Percentiles rank a stretch among this genome's conserved stretches.
Evolutionary conservation across 2,888 invertebrate genomes (phyloP).

Genomic region (Protula sp.): DNA sequence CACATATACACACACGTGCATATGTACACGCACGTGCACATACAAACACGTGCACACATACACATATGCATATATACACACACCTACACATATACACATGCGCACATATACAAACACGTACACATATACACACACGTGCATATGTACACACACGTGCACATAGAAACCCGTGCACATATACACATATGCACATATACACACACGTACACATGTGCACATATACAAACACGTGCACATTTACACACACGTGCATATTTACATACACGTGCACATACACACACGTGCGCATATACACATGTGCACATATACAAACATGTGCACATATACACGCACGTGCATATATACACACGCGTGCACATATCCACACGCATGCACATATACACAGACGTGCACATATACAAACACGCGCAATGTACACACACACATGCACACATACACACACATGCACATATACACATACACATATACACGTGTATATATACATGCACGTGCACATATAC

Average conservation of each 20-base stretch:
- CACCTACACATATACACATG: too few species aligned
- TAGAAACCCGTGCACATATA: background rate
- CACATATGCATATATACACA: too few species aligned
- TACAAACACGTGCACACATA: too few species aligned
- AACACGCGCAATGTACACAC: too few species aligned
- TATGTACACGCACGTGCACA: too few species aligned
- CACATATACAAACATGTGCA: background rate
- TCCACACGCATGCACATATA: background rate
- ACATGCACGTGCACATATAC: too few species aligned
- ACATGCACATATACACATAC: too few species aligned
- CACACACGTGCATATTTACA: background rate
- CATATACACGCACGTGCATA: background rate
- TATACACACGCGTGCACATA: background rate
- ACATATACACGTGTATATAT: too few species aligned
- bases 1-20: background rate
- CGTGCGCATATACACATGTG: background rate
- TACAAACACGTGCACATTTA: background rate
- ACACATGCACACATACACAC: too few species aligned
- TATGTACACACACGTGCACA: background rate
- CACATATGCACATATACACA: background rate
- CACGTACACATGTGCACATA: background rate
- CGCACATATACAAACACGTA: background rate
- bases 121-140: background rate
- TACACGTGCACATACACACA: background rate
- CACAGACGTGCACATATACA: background rate